A percentile compares a stretch with the other conserved stretches of the same genome.
These are phyloP conservation scores for Geopemphigus sp. DNA, from an alignment of 1,140 invertebrate genomes.

Conservation along the genomic window DNA sequence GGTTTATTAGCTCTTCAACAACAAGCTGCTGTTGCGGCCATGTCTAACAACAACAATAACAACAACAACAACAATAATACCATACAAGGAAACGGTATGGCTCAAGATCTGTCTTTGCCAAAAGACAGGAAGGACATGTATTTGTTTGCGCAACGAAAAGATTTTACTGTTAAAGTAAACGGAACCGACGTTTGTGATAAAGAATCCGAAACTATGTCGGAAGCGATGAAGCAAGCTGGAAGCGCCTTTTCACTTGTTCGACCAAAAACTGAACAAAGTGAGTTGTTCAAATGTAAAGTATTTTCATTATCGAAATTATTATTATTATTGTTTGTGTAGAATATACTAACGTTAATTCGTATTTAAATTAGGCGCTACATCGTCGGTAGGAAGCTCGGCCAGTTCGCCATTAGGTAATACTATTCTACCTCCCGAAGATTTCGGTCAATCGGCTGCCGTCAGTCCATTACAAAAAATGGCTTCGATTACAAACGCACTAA, in stretches of 20 bases:
- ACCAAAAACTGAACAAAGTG: conserved; percentile 73
- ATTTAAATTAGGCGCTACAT: conserved; percentile 33
- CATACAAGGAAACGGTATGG: conserved; percentile 62
- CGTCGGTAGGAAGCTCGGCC: conserved; percentile 52
- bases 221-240: conserved; percentile 73
- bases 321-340: not conserved
- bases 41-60: conserved; percentile 43
- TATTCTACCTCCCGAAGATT: conserved; percentile 80
- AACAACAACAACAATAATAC: conserved; percentile 48
- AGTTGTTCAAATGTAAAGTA: conserved; percentile 14
- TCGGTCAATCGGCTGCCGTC: conserved; percentile 72
- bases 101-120: conserved; percentile 82
- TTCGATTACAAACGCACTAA: conserved; percentile 93
- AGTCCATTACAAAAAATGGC: conserved; percentile 96
- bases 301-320: not conserved
- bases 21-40: conserved; percentile 33
- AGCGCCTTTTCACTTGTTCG: conserved; percentile 81
- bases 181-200: conserved; percentile 24
- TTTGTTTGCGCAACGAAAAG: conserved; percentile 29
- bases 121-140: conserved; percentile 57
- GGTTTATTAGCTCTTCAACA: conserved; percentile 48
- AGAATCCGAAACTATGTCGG: conserved; percentile 54
- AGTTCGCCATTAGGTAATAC: conserved; percentile 77
- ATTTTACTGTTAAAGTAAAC: conserved; percentile 51
- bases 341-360: conserved; percentile 12